Evolutionary conservation across 2,113 vertebrate species (phyloP).

Genomic region (Corythoichthys haematopterus): DNA sequence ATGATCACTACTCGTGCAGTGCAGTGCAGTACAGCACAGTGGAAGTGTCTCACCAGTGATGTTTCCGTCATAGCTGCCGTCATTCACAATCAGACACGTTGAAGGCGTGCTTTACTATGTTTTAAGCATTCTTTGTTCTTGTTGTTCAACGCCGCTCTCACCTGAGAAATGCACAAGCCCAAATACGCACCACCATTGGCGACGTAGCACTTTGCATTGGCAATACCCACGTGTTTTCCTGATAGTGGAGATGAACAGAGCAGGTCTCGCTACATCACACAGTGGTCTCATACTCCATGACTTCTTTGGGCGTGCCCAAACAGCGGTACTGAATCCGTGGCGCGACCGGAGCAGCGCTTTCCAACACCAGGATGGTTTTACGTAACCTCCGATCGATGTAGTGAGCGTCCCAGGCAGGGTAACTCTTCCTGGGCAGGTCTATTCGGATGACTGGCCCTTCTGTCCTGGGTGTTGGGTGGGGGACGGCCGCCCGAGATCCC

Average conservation of each 20-base stretch:
- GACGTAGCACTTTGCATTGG: background rate
- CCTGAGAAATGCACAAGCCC: conserved; percentile 53
- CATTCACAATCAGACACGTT: conserved; percentile 52
- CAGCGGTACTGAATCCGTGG: conserved; percentile 92
- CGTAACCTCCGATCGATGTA: conserved; percentile 93
- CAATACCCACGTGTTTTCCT: background rate
- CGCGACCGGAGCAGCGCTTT: conserved; percentile 83
- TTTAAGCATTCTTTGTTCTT: conserved; percentile 3
- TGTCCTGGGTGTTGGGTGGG: conserved; percentile 77
- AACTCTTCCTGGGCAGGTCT: conserved; percentile 94
- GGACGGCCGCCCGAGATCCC: conserved; percentile 67
- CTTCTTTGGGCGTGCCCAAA: conserved; percentile 80
- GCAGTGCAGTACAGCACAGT: conserved; percentile 29
- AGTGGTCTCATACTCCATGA: conserved; percentile 96
- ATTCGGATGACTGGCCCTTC: conserved; percentile 94
- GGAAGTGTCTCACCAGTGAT: conserved; percentile 1
- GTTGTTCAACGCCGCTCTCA: conserved; percentile 39
- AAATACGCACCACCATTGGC: background rate
- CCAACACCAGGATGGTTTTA: conserved; percentile 92
- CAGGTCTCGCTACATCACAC: conserved; percentile 71
- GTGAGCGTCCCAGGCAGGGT: conserved; percentile 96
- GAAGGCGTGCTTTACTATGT: conserved; percentile 44
- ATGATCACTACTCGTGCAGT: conserved; percentile 12
- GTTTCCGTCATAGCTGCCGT: conserved; percentile 56
- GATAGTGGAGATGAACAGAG: conserved; percentile 40